phyloP scores from a whole-genome alignment of 2,797 vertebrate species.

The Phrynocephalus vlangalii region DNA sequence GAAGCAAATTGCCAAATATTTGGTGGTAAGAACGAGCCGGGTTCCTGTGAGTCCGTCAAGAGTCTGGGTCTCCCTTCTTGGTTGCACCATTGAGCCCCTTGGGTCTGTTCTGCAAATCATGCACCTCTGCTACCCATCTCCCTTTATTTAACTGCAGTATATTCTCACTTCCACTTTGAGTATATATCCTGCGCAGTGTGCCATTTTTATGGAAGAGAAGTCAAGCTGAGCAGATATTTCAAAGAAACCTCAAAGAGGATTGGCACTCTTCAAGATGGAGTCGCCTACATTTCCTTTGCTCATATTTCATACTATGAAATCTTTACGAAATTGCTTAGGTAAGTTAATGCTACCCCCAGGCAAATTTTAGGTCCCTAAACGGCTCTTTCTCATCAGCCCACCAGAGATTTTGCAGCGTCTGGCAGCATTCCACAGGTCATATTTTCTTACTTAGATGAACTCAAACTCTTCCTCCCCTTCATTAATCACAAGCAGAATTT shows the following conservation, averaged over 20 bases:
- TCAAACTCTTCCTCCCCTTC: slow-evolving; percentile 22
- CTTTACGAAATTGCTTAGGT: slow-evolving; percentile 33
- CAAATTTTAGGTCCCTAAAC: slow-evolving; percentile 25
- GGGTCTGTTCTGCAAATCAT: neutral
- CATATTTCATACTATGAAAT: slow-evolving; percentile 30
- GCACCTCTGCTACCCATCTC: fast-evolving
- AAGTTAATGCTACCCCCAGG: slow-evolving; percentile 37
- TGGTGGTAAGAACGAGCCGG: neutral
- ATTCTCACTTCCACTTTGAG: neutral
- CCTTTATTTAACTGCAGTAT: neutral
- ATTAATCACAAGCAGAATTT: neutral
- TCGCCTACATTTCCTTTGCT: slow-evolving; percentile 26
- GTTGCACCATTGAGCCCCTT: neutral
- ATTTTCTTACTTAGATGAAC: slow-evolving; percentile 35
- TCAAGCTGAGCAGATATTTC: neutral
- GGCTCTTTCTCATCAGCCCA: slow-evolving; percentile 2
- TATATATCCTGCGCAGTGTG: neutral
- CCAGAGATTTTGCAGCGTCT: slow-evolving; percentile 9
- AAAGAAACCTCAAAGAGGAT: slow-evolving; percentile 17
- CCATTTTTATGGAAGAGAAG: slow-evolving; percentile 2
- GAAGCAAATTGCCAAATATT: neutral
- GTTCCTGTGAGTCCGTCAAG: neutral
- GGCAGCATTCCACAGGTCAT: slow-evolving; percentile 36
- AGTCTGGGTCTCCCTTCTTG: neutral
- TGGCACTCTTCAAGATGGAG: slow-evolving; percentile 4